Evolutionary conservation across 2,797 vertebrate species (phyloP).

Genomic region (Malurus leucopterus): DNA sequence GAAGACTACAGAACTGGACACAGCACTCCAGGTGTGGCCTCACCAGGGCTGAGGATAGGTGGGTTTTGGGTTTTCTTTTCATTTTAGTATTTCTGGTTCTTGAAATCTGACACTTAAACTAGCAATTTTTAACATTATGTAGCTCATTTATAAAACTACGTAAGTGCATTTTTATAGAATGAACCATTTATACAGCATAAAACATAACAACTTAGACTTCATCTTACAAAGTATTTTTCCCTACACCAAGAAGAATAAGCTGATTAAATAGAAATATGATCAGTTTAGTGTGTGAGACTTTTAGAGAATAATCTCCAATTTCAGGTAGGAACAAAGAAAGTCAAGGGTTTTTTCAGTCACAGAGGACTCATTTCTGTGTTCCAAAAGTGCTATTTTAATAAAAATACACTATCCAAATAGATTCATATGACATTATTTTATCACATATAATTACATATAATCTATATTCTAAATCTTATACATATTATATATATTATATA

Average conservation of each 20-base stretch:
- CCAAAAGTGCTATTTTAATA: background rate
- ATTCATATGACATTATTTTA: too few relatives aligned
- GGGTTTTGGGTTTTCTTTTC: background rate
- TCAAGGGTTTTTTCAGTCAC: background rate
- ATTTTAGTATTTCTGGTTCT: background rate
- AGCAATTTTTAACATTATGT: background rate
- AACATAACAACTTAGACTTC: background rate
- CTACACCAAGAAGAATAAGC: background rate
- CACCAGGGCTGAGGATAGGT: background rate
- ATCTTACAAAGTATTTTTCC: background rate
- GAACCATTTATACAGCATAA: background rate
- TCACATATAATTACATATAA: too few relatives aligned
- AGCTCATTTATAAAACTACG: background rate
- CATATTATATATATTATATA: too few relatives aligned
- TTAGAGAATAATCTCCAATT: background rate
- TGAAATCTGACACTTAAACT: background rate
- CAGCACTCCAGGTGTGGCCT: background rate
- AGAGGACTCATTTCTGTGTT: background rate
- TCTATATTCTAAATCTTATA: too few relatives aligned
- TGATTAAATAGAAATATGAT: background rate
- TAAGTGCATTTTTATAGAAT: background rate
- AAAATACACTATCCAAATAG: background rate
- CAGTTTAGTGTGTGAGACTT: background rate
- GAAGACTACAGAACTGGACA: background rate
- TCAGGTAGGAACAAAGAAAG: too few relatives aligned